phyloP scores from a whole-genome alignment of 2,888 invertebrate genomes.

The Lagria hirta region DNA sequence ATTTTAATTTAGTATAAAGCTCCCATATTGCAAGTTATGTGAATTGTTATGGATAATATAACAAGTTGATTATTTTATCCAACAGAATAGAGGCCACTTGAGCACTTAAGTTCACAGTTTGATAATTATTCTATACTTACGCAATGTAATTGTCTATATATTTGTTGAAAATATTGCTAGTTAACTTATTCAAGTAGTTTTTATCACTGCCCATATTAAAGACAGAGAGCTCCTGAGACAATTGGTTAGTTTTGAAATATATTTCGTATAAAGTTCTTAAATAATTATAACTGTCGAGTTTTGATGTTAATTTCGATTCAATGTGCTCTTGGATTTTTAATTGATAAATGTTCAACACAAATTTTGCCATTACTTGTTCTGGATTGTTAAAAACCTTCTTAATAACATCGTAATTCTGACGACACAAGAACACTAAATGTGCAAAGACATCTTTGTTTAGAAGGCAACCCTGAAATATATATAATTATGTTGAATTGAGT shows the following conservation, averaged over 20 bases:
- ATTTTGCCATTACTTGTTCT: slow-evolving; percentile 97
- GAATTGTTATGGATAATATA: no score
- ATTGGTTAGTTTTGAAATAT: slow-evolving; percentile 74
- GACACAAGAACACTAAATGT: slow-evolving; percentile 86
- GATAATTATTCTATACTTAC: slow-evolving; percentile 47
- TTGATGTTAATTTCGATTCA: slow-evolving; percentile 76
- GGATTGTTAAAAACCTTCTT: slow-evolving; percentile 92
- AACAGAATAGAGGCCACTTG: no score
- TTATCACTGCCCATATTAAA: slow-evolving; percentile 81
- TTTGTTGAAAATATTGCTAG: slow-evolving; percentile 77
- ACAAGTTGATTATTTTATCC: no score
- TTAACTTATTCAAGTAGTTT: slow-evolving; percentile 74
- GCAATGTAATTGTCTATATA: slow-evolving; percentile 78
- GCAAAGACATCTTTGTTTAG: slow-evolving; percentile 87
- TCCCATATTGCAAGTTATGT: no score
- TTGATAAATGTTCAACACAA: slow-evolving; percentile 93
- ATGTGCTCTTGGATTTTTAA: slow-evolving; percentile 85
- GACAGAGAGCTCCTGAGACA: slow-evolving; percentile 70
- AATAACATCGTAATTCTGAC: slow-evolving; percentile 80
- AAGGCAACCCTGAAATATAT: slow-evolving; percentile 70
- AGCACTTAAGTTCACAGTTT: neutral
- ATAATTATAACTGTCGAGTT: slow-evolving; percentile 84
- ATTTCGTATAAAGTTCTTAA: slow-evolving; percentile 85
- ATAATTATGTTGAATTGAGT: no score
- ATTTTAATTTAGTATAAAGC: no score